These are phyloP conservation scores for Drosophila quinaria DNA, from an alignment of 2,888 invertebrate species.

Conservation along the genomic window DNA sequence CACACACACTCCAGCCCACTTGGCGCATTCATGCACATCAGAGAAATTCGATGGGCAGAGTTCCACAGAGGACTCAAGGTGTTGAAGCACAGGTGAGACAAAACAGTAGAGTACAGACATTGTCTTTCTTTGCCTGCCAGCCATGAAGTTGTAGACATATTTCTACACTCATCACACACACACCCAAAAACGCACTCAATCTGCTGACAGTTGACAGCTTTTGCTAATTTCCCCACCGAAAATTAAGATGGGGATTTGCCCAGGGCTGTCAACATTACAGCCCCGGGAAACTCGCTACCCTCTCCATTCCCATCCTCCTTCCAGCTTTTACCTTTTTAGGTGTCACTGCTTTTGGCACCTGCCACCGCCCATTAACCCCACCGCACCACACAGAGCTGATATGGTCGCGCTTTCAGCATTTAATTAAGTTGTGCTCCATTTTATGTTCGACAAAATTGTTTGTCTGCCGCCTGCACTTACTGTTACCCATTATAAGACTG, in stretches of 20 bases:
- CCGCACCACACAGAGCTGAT: conserved; percentile 59
- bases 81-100: conserved; percentile 73
- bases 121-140: conserved; percentile 66
- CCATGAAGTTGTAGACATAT: conserved; percentile 61
- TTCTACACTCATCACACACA: conserved; percentile 35
- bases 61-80: conserved; percentile 64
- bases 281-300: background rate
- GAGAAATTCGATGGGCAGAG: conserved; percentile 58
- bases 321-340: background rate
- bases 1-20: conserved; percentile 36
- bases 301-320: too few relatives aligned
- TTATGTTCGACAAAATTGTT: conserved; percentile 77
- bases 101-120: conserved; percentile 46
- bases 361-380: background rate
- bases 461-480: conserved; percentile 57
- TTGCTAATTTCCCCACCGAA: conserved; percentile 76
- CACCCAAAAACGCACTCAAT: conserved; percentile 22
- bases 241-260: conserved; percentile 63
- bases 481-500: conserved; percentile 45
- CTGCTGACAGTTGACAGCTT: conserved; percentile 79
- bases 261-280: conserved; percentile 61
- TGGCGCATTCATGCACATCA: conserved; percentile 45
- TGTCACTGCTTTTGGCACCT: conserved; percentile 1
- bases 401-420: conserved; percentile 75
- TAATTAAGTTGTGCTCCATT: conserved; percentile 81